Evolutionary conservation across 2,797 vertebrate genomes (phyloP).

Genomic region (Pteropus rufus): DNA sequence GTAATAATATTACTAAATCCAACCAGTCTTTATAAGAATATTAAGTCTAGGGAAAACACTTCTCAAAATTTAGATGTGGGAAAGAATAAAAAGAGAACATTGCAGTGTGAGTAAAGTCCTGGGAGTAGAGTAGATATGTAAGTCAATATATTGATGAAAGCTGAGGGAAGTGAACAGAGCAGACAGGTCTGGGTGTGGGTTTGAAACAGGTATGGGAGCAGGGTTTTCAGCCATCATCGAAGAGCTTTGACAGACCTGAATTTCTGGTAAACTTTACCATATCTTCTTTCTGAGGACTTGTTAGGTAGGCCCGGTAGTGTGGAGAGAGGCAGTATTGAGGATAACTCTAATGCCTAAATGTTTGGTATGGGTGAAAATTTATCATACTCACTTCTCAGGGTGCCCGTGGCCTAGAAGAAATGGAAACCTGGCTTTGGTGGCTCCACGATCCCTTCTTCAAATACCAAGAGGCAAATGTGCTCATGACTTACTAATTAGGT

Average conservation of each 20-base stretch:
- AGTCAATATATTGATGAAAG: not conserved
- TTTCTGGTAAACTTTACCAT: not conserved
- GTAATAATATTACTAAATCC: not conserved
- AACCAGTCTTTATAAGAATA: not conserved
- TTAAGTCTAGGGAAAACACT: not conserved
- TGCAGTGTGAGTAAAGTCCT: not conserved
- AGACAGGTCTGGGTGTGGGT: not conserved
- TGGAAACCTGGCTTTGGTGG: not conserved
- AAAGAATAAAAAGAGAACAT: not conserved
- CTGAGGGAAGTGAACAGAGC: not conserved
- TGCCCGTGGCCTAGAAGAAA: not conserved
- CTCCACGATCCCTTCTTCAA: not conserved
- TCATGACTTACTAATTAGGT: conserved; percentile 35
- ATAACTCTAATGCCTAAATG: not conserved
- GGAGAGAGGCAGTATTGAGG: not conserved
- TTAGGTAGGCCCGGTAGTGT: not conserved
- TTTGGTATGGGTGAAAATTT: not conserved
- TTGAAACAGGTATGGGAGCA: not conserved
- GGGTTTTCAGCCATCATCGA: not conserved
- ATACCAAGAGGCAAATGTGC: not conserved
- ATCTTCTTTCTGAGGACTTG: not conserved
- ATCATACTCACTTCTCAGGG: not conserved
- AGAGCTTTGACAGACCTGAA: not conserved
- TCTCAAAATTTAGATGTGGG: not conserved
- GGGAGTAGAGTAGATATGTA: not conserved